Conservation (phyloP, 2,113 vertebrate genomes). For the Mobula birostris region DNA sequence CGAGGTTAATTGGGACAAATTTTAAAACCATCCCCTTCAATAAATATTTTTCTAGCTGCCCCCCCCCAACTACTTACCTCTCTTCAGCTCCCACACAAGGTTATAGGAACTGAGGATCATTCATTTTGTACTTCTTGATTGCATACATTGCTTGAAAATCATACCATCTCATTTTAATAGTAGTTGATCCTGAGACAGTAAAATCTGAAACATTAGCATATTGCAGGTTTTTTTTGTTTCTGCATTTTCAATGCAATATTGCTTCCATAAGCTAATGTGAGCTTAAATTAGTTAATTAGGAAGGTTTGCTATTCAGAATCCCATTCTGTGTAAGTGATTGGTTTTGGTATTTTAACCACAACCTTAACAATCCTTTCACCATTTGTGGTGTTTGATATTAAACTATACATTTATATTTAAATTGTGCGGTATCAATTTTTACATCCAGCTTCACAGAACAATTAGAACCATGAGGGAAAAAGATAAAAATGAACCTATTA, state of each 20-base stretch:
- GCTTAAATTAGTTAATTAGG: background rate
- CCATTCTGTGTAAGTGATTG: background rate
- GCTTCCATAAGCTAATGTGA: background rate
- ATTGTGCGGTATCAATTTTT: background rate
- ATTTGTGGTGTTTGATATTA: background rate
- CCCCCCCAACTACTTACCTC: constrained; percentile 40
- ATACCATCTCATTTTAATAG: background rate
- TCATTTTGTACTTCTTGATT: constrained; percentile 46
- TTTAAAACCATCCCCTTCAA: constrained; percentile 62
- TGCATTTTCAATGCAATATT: background rate
- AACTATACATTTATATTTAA: background rate
- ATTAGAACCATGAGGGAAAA: background rate
- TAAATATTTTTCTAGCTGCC: constrained; percentile 66
- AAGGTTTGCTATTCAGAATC: background rate
- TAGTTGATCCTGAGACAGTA: constrained; percentile 5
- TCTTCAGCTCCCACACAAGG: constrained; percentile 31
- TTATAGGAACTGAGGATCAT: constrained; percentile 45
- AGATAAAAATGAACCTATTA: background rate
- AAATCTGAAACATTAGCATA: constrained; percentile 17
- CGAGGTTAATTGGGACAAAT: constrained; percentile 92
- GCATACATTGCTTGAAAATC: constrained; percentile 46
- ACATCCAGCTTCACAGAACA: background rate
- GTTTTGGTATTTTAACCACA: background rate
- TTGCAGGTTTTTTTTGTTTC: background rate
- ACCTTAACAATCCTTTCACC: background rate